Conservation (phyloP, 2,113 vertebrate species). For the Haemorhous mexicanus region DNA sequence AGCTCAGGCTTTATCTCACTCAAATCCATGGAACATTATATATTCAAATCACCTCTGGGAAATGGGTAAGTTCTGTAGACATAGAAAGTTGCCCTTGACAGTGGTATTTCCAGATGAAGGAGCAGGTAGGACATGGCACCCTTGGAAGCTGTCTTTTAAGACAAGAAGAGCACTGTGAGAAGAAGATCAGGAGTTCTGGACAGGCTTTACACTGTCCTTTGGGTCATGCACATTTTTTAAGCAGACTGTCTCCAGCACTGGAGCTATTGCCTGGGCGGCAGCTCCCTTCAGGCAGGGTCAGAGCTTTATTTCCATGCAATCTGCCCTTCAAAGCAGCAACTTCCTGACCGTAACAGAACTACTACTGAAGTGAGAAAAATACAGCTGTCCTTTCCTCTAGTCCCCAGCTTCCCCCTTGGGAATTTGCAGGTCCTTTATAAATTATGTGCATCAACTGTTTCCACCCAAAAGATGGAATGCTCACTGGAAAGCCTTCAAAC, state of each 20-base stretch:
- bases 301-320: background rate
- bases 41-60: background rate
- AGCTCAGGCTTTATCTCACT: background rate
- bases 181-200: background rate
- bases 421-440: background rate
- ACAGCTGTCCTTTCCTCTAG: background rate
- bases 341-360: background rate
- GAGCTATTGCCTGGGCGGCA: background rate
- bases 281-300: background rate
- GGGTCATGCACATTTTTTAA: background rate
- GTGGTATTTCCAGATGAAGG: background rate
- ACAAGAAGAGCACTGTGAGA: background rate
- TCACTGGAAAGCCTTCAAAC: constrained; percentile 12
- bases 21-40: background rate
- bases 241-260: background rate
- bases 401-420: background rate
- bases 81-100: background rate
- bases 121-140: background rate
- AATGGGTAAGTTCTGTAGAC: background rate
- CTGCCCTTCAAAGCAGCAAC: background rate
- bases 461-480: background rate
- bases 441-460: background rate
- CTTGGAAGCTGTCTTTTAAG: background rate
- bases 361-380: background rate
- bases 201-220: background rate